Conservation (phyloP, 2,113 vertebrate species). For the Tetraodon nigroviridis region DNA sequence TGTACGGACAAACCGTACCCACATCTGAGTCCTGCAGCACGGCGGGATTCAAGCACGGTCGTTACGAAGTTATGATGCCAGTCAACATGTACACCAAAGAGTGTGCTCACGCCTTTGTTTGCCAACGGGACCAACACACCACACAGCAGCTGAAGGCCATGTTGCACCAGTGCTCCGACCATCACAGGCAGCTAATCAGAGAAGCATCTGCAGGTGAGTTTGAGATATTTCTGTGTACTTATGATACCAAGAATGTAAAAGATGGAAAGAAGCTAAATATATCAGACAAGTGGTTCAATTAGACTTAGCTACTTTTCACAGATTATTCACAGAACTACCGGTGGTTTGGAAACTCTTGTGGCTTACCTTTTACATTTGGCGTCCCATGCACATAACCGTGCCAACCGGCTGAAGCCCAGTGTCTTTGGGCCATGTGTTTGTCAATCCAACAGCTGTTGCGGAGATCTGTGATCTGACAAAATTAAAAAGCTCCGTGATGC, state of each 20-base stretch:
- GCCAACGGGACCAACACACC: slow-evolving; percentile 71
- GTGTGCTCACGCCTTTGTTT: slow-evolving; percentile 84
- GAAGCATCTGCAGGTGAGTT: slow-evolving; percentile 94
- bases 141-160: slow-evolving; percentile 77
- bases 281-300: not conserved
- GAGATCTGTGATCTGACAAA: too few relatives aligned
- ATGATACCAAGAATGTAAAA: too few relatives aligned
- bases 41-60: slow-evolving; percentile 90
- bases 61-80: slow-evolving; percentile 90
- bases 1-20: slow-evolving; percentile 83
- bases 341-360: too few relatives aligned
- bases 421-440: too few relatives aligned
- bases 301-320: too few relatives aligned
- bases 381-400: too few relatives aligned
- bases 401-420: too few relatives aligned
- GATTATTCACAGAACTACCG: too few relatives aligned
- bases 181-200: slow-evolving; percentile 87
- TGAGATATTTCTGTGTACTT: not conserved
- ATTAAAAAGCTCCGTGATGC: too few relatives aligned
- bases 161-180: slow-evolving; percentile 84
- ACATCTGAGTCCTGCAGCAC: slow-evolving; percentile 96
- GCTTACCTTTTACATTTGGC: too few relatives aligned
- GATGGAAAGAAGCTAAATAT: not conserved
- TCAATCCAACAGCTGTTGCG: too few relatives aligned
- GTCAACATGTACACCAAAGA: slow-evolving; percentile 81